Percentiles rank a stretch among this genome's conserved stretches.
These are phyloP conservation scores for Phalacrocorax pelagicus DNA, from an alignment of 2,113 vertebrate species.

Conservation along the genomic window DNA sequence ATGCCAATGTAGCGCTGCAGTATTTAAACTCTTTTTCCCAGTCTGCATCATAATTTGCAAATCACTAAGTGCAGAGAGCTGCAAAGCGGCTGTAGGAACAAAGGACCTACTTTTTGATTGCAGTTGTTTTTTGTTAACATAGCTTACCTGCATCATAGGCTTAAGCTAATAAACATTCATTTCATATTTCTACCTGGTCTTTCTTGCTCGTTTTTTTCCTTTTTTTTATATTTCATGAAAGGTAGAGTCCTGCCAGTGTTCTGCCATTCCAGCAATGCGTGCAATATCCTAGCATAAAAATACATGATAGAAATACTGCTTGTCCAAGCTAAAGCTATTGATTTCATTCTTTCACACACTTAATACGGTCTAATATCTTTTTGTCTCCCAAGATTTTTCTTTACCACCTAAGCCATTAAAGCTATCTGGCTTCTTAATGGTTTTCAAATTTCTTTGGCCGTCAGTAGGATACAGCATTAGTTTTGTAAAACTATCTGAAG, in stretches of 20 bases:
- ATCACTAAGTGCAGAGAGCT: background rate
- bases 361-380: background rate
- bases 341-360: background rate
- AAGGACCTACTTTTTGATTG: background rate
- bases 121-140: background rate
- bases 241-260: background rate
- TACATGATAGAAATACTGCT: background rate
- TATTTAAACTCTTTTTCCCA: background rate
- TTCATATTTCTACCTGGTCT: background rate
- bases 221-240: background rate
- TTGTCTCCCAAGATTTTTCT: background rate
- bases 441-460: background rate
- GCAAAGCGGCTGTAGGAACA: background rate
- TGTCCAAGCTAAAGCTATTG: background rate
- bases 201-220: background rate
- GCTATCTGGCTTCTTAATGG: background rate
- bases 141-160: background rate
- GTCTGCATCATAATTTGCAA: slow-evolving; percentile 20
- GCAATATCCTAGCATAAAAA: background rate
- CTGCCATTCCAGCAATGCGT: background rate
- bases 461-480: background rate
- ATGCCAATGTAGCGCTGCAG: background rate
- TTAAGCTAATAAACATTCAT: background rate
- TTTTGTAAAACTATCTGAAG: background rate
- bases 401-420: background rate